Evolutionary conservation across 2,888 invertebrate genomes (phyloP).

Genomic region (Epinotia bilunana): DNA sequence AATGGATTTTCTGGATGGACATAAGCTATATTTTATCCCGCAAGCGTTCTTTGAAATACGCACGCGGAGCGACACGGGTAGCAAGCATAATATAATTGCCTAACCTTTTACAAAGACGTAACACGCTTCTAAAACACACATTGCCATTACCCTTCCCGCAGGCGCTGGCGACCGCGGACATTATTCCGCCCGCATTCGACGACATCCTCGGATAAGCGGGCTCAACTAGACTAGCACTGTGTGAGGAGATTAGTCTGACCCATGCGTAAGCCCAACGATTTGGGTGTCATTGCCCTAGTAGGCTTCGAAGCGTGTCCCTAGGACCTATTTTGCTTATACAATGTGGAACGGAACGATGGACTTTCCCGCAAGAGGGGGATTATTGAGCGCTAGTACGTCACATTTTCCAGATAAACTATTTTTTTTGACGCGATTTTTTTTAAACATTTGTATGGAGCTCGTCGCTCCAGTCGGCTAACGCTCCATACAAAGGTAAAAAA

Average conservation of each 20-base stretch:
- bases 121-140: conserved; percentile 13
- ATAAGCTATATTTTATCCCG: too few relatives aligned
- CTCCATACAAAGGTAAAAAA: too few relatives aligned
- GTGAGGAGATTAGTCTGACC: conserved; percentile 51
- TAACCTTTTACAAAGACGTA: background rate
- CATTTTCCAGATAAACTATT: too few relatives aligned
- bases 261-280: conserved; percentile 35
- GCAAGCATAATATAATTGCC: background rate
- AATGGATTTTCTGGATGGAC: too few relatives aligned
- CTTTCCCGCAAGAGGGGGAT: too few relatives aligned
- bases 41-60: too few relatives aligned
- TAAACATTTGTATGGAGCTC: too few relatives aligned
- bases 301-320: conserved; percentile 24
- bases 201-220: conserved; percentile 62
- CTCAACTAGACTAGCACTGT: conserved; percentile 48
- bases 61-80: too few relatives aligned
- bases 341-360: too few relatives aligned
- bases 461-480: too few relatives aligned
- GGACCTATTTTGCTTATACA: conserved; percentile 29
- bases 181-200: conserved; percentile 67
- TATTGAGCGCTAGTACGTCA: too few relatives aligned
- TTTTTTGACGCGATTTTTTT: too few relatives aligned
- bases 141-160: conserved; percentile 28
- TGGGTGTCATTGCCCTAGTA: conserved; percentile 40
- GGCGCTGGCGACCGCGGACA: conserved; percentile 41